These are phyloP conservation scores for Meda fulgida DNA, from an alignment of 2,797 vertebrate genomes.

Conservation along the genomic window DNA sequence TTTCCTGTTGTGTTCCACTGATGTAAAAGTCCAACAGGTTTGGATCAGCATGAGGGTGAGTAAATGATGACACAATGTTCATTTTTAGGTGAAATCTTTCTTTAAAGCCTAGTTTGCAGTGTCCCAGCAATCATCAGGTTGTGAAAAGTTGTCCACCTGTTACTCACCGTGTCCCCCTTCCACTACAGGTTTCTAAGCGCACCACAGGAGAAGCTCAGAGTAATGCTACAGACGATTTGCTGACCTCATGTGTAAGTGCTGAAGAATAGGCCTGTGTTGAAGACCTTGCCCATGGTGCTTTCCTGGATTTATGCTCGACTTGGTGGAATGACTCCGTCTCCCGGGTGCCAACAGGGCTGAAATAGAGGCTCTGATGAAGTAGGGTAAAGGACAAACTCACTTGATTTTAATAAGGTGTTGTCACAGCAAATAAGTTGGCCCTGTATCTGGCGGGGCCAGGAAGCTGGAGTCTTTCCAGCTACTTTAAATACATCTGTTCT, in stretches of 20 bases:
- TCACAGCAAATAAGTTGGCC: slow-evolving; percentile 71
- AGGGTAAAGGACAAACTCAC: slow-evolving; percentile 69
- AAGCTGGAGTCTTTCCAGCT: slow-evolving; percentile 71
- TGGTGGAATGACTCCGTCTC: slow-evolving; percentile 60
- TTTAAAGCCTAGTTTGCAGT: slow-evolving; percentile 4
- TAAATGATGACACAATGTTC: background rate
- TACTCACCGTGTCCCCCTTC: slow-evolving; percentile 7
- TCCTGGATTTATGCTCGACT: slow-evolving; percentile 75
- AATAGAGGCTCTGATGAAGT: slow-evolving; percentile 51
- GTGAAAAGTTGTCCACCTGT: slow-evolving; percentile 32
- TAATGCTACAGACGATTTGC: slow-evolving; percentile 75
- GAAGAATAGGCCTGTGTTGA: slow-evolving; percentile 75
- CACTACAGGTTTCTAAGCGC: slow-evolving; percentile 45
- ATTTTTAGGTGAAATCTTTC: background rate
- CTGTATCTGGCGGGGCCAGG: slow-evolving; percentile 69
- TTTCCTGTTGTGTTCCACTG: background rate
- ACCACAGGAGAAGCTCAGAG: slow-evolving; percentile 63
- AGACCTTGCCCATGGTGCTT: slow-evolving; percentile 77
- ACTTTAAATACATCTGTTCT: slow-evolving; percentile 65
- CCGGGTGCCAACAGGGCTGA: slow-evolving; percentile 57
- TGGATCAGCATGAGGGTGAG: background rate
- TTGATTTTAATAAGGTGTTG: slow-evolving; percentile 78
- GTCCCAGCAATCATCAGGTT: background rate
- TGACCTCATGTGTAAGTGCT: slow-evolving; percentile 77
- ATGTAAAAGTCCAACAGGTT: background rate